Evolutionary conservation across 1,140 invertebrate species (phyloP).

Genomic region (Drosophila willistoni): DNA sequence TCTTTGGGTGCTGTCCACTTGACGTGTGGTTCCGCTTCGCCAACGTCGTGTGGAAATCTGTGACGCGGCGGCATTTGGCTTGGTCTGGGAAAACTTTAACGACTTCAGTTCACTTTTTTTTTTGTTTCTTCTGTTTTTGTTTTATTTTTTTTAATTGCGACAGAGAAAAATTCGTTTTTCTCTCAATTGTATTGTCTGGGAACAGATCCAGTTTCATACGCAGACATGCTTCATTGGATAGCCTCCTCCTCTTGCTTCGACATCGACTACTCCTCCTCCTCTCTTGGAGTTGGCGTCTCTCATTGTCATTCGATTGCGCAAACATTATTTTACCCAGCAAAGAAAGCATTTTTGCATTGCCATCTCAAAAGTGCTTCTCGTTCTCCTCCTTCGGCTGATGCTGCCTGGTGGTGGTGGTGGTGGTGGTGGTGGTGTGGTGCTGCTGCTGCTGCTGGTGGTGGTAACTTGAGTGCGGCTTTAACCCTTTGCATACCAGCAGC

Average conservation of each 20-base stretch:
- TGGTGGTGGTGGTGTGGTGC: not conserved
- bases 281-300: not conserved
- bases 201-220: slow-evolving; percentile 67
- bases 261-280: slow-evolving; percentile 1
- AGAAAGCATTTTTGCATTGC: slow-evolving; percentile 55
- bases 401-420: not conserved
- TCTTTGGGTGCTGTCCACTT: slow-evolving; percentile 57
- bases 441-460: not conserved
- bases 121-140: slow-evolving; percentile 17
- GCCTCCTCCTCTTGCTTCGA: not conserved
- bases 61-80: slow-evolving; percentile 71
- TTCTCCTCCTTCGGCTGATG: slow-evolving; percentile 13
- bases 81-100: slow-evolving; percentile 64
- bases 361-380: slow-evolving; percentile 2
- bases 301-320: slow-evolving; percentile 76
- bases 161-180: slow-evolving; percentile 70
- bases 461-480: slow-evolving; percentile 68
- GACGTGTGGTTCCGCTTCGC: slow-evolving; percentile 77
- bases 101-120: slow-evolving; percentile 42
- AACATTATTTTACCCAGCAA: slow-evolving; percentile 60
- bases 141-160: slow-evolving; percentile 64
- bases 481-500: slow-evolving; percentile 58
- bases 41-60: slow-evolving; percentile 69
- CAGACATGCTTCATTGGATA: slow-evolving; percentile 72
- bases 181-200: slow-evolving; percentile 61